These are phyloP conservation scores for Palythoa grandis DNA, from an alignment of 92 coral and sea anemone species.

Conservation along the genomic window DNA sequence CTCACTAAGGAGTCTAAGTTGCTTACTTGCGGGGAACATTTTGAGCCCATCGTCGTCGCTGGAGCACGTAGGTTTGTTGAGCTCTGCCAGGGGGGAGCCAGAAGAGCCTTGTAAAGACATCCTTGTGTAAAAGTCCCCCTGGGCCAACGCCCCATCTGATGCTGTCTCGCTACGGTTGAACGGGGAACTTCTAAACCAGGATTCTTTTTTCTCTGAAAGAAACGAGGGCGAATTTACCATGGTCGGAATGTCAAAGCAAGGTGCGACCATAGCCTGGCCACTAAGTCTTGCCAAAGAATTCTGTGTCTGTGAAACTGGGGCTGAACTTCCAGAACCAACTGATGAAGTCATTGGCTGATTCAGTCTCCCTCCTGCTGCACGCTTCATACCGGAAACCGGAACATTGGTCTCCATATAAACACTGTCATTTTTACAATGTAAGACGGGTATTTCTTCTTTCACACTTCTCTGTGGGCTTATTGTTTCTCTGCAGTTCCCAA, in stretches of 20 bases:
- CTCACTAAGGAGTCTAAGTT: conserved; percentile 78
- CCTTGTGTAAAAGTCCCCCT: conserved; percentile 17
- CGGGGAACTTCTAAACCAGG: conserved; percentile 19
- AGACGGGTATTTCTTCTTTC: conserved; percentile 26
- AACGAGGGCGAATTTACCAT: conserved; percentile 28
- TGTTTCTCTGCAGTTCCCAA: background rate
- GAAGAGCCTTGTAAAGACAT: conserved; percentile 10
- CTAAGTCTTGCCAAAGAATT: background rate
- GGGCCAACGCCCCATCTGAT: conserved; percentile 6
- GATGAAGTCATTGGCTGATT: conserved; percentile 27
- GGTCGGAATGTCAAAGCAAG: background rate
- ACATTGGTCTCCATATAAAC: conserved; percentile 20
- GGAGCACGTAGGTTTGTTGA: background rate
- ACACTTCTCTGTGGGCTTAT: background rate
- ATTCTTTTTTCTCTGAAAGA: conserved; percentile 26
- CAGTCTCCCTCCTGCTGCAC: conserved; percentile 24
- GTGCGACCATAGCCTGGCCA: background rate
- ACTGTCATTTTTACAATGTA: conserved; percentile 19
- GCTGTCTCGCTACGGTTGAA: conserved; percentile 17
- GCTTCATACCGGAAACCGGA: background rate
- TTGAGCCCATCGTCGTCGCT: conserved; percentile 57
- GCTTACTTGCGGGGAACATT: conserved; percentile 84
- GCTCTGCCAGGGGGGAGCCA: conserved; percentile 8
- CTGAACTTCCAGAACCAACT: background rate
- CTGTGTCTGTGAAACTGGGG: background rate